Evolutionary conservation across 1,140 invertebrate genomes (phyloP).

Genomic region (Brachionus sp.): DNA sequence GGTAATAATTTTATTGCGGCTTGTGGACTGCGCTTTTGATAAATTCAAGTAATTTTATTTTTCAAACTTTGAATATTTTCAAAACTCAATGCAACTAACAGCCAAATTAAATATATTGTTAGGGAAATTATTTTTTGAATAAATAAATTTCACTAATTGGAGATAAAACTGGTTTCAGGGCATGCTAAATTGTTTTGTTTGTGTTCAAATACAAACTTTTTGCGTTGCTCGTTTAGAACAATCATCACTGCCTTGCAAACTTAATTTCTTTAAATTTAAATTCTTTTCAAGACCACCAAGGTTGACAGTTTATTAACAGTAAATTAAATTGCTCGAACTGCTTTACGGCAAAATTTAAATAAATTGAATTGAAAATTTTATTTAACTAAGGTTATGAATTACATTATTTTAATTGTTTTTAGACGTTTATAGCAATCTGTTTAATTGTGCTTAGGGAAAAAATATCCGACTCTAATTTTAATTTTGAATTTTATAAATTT

Average conservation of each 20-base stretch:
- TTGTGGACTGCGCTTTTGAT: slow-evolving; percentile 3
- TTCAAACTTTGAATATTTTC: not conserved
- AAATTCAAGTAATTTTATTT: slow-evolving; percentile 14
- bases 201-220: slow-evolving; percentile 18
- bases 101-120: not conserved
- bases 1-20: not conserved
- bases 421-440: slow-evolving; percentile 1
- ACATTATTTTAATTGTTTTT: not conserved
- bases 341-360: not conserved
- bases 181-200: not conserved
- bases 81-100: not conserved
- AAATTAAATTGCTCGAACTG: not conserved
- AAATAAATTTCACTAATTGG: not conserved
- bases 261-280: not conserved
- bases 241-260: not conserved
- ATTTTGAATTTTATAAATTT: not conserved
- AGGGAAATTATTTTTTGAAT: not conserved
- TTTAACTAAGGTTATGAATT: not conserved
- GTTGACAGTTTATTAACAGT: slow-evolving; percentile 15
- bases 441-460: not conserved
- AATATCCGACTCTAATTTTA: not conserved
- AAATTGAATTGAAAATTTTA: not conserved
- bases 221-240: not conserved
- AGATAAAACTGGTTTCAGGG: slow-evolving; percentile 7
- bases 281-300: not conserved